Conservation (phyloP, 2,113 vertebrate genomes). For the Cephalopterus ornatus region DNA sequence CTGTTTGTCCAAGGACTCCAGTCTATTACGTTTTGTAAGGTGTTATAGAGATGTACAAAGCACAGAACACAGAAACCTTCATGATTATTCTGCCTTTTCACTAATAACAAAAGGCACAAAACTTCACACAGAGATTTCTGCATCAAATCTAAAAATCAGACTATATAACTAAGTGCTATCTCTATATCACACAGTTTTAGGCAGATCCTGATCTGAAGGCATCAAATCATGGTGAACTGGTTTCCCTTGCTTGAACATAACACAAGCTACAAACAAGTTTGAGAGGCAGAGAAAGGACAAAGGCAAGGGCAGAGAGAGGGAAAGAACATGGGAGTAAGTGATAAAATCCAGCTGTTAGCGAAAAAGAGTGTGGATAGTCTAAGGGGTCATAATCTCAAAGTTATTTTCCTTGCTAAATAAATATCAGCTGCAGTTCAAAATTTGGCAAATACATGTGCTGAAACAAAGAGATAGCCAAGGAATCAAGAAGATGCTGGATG, state of each 20-base stretch:
- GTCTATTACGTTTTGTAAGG: neutral
- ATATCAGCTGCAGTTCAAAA: neutral
- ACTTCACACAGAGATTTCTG: neutral
- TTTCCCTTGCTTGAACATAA: neutral
- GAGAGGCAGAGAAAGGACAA: neutral
- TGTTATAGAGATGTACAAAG: neutral
- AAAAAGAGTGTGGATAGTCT: neutral
- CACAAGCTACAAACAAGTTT: neutral
- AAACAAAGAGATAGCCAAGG: neutral
- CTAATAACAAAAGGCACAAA: neutral
- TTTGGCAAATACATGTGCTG: neutral
- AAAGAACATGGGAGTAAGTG: neutral
- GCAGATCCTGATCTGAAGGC: neutral
- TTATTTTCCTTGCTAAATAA: conserved; percentile 1
- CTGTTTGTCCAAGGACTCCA: neutral
- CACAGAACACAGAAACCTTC: neutral
- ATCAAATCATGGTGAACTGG: neutral
- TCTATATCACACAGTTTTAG: neutral
- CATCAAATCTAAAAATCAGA: neutral
- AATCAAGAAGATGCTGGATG: neutral
- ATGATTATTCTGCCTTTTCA: neutral
- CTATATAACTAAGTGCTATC: neutral
- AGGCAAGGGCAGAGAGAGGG: neutral
- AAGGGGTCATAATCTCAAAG: neutral
- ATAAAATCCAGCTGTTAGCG: neutral